Base-by-base conservation (phyloP, 2,113 vertebrate genomes). In the Gobio gobio region DNA sequence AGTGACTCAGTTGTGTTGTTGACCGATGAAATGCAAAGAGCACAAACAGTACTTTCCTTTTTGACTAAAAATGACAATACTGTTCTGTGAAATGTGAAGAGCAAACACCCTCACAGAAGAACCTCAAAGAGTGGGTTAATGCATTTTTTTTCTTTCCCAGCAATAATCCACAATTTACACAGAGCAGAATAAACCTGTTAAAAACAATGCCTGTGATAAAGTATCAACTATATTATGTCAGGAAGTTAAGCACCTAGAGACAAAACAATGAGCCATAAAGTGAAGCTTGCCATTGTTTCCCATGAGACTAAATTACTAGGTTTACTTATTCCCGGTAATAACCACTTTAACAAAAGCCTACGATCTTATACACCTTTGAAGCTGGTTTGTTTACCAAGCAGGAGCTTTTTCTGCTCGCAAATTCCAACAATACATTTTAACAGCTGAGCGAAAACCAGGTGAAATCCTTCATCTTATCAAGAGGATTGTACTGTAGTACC, bases 401-500 rank as follows among this genome's bases (percentile, higher is more conserved):
- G 20, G 22, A 24, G 49, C 66, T 26, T 83, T 78, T 70, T 56
- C 24, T 80, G 43, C 47, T 33, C 47, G 29, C 40, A 51, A 51
- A 51, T 66, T 66, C 24, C 20, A 81, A 79, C 77, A 79, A 45
- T 56, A 22, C 0, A 64, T 80, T 20, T 64, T 29, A 64, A 80
- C 59, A 54, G 66, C 49, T 83, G 66, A 14, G 29, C 58, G 33
- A 58, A 83, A 83, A 91, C 87, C 81, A 54, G 63, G 85, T 85
- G 90, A 92, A 93, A 93, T 93, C 89, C 91, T 90, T 93, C 89
- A 92, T 94, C 93, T 93, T 89, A 85, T 90, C 89, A 92, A 91
- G 91, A 91, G 93, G 93, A 94, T 94, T 94, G 91, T 94, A 95
- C 94, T 94, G 90, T 94, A 95, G 95, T 94, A 90, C 91, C 93